Evolutionary conservation across 2,113 vertebrate species (phyloP).

Genomic region (Otocyon megalotis): DNA sequence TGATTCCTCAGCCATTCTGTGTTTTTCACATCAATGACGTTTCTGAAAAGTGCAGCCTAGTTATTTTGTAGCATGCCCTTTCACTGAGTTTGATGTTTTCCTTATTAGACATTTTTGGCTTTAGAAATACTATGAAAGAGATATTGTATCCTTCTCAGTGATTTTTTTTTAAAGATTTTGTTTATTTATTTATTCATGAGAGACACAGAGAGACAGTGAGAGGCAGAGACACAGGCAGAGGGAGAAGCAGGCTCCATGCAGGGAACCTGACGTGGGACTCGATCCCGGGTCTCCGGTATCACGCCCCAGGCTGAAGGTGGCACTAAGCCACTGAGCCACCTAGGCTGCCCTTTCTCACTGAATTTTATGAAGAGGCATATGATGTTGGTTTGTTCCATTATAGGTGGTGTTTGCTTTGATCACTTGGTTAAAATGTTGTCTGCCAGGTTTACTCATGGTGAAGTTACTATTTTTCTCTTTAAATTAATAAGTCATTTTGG

Average conservation of each 20-base stretch:
- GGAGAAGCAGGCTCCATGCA: no score
- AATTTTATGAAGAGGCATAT: neutral
- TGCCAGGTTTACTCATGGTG: neutral
- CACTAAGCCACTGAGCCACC: no score
- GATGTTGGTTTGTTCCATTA: neutral
- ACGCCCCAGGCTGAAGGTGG: no score
- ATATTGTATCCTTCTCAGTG: neutral
- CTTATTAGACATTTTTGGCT: constrained; percentile 44
- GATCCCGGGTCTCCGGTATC: no score
- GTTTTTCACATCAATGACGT: constrained; percentile 36
- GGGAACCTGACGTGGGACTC: no score
- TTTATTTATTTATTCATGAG: no score
- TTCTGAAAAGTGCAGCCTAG: neutral
- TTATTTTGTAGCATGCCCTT: constrained; percentile 38
- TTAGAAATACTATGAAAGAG: neutral
- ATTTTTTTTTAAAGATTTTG: neutral
- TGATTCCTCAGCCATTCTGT: neutral
- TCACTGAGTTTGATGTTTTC: constrained; percentile 38
- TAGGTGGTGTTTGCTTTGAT: neutral
- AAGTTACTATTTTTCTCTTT: neutral
- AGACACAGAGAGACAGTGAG: no score
- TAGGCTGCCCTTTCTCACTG: neutral
- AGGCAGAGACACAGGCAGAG: no score
- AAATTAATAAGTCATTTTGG: constrained; percentile 10
- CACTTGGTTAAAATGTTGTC: neutral